These are phyloP conservation scores for Oreochromis niloticus DNA, from an alignment of 2,113 vertebrate genomes.

Conservation along the genomic window DNA sequence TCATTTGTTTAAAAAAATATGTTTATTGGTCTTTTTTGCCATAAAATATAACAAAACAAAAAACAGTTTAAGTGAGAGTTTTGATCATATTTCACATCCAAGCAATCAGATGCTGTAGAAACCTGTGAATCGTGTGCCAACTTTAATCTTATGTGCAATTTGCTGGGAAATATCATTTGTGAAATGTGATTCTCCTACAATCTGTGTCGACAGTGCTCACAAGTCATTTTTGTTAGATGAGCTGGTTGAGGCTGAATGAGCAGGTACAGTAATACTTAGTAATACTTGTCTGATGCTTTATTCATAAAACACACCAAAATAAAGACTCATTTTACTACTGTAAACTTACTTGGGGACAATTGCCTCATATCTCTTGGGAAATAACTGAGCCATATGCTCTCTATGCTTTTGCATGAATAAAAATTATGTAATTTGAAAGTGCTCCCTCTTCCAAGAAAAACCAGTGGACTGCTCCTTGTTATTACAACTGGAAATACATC, in stretches of 20 bases:
- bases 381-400: not conserved
- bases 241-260: not conserved
- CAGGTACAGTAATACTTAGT: not conserved
- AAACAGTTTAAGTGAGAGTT: not conserved
- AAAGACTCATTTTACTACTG: not conserved
- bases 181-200: not conserved
- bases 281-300: not conserved
- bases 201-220: not conserved
- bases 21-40: not conserved
- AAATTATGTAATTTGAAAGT: not conserved
- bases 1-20: not conserved
- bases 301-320: not conserved
- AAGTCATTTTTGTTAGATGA: not conserved
- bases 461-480: not conserved
- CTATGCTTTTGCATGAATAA: not conserved
- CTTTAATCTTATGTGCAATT: not conserved
- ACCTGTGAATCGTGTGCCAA: not conserved
- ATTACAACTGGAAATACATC: conserved; percentile 1
- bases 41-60: not conserved
- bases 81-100: not conserved
- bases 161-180: not conserved
- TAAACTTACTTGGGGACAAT: not conserved
- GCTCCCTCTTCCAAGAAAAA: not conserved
- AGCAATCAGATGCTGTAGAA: not conserved
- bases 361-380: not conserved